These are phyloP conservation scores for Illadopsis cleaveri DNA, from an alignment of 2,113 vertebrate genomes.

Conservation along the genomic window DNA sequence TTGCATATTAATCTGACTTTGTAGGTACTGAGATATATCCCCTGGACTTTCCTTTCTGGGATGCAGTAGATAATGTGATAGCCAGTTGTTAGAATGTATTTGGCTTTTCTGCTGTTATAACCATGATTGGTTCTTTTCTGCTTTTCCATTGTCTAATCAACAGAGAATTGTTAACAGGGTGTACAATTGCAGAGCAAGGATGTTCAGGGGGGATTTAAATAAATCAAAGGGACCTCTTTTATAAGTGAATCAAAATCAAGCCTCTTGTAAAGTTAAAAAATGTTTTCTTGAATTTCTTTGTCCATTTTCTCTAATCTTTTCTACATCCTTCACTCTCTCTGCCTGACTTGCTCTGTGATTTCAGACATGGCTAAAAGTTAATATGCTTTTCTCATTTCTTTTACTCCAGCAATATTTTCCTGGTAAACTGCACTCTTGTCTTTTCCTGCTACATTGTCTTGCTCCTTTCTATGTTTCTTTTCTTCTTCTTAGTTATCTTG, in stretches of 20 bases:
- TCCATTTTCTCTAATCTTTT: conserved; percentile 37
- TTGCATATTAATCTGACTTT: neutral
- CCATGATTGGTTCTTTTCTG: conserved; percentile 37
- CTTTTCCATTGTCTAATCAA: conserved; percentile 53
- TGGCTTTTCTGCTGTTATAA: conserved; percentile 2
- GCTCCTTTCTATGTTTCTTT: neutral
- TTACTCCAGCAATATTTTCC: neutral
- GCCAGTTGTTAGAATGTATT: neutral
- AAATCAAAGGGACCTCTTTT: conserved; percentile 28
- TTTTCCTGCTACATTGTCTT: neutral
- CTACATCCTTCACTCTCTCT: neutral
- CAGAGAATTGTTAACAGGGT: conserved; percentile 55
- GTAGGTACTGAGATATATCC: neutral
- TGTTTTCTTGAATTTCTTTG: conserved; percentile 42
- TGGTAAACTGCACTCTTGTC: neutral
- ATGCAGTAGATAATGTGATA: neutral
- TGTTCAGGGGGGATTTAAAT: conserved; percentile 44
- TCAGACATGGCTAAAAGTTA: neutral
- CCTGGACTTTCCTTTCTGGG: neutral
- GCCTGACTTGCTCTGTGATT: conserved; percentile 17
- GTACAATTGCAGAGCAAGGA: conserved; percentile 5
- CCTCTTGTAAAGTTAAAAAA: conserved; percentile 50
- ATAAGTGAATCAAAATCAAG: conserved; percentile 60
- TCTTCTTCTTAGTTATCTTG: neutral
- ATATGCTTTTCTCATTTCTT: conserved; percentile 1